Percentiles rank a stretch among this genome's conserved stretches.
phyloP scores from a whole-genome alignment of 2,113 vertebrate species.

The Percopsis transmontana region DNA sequence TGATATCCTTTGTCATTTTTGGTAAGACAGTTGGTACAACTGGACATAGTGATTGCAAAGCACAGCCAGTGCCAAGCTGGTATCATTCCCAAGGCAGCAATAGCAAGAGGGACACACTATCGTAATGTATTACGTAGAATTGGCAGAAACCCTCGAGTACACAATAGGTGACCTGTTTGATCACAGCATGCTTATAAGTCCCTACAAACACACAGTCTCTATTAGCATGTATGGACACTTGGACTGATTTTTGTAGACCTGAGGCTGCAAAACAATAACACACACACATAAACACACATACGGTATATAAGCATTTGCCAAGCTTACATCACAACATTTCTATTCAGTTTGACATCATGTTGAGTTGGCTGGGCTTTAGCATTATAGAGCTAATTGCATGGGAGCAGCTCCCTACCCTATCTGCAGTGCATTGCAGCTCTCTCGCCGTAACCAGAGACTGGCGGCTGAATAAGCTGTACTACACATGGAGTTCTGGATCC shows the following conservation, averaged over 20 bases:
- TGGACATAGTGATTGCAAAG: conserved; percentile 36
- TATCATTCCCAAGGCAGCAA: conserved; percentile 25
- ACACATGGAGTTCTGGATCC: conserved; percentile 18
- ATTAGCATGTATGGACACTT: background rate
- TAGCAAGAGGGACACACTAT: conserved; percentile 36
- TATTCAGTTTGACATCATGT: conserved; percentile 8
- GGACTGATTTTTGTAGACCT: too few relatives aligned
- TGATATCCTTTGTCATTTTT: conserved; percentile 18
- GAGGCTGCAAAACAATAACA: too few relatives aligned
- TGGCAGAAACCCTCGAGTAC: conserved; percentile 33
- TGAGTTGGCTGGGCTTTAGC: background rate
- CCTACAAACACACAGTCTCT: conserved; percentile 4
- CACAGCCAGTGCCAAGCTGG: conserved; percentile 43
- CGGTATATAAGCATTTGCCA: background rate
- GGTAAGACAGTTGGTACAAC: conserved; percentile 9
- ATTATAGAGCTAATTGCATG: conserved; percentile 22
- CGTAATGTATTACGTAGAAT: conserved; percentile 36
- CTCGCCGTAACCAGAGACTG: background rate
- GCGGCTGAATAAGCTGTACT: background rate
- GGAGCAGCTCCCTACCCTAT: conserved; percentile 43
- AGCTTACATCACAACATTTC: conserved; percentile 20
- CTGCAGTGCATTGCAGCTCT: conserved; percentile 56
- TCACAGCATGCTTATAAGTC: too few relatives aligned
- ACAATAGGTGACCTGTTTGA: conserved; percentile 58
- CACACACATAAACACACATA: conserved; percentile 21